Base-by-base conservation (phyloP, 2,888 invertebrate genomes). In the Drosophila siamana region DNA sequence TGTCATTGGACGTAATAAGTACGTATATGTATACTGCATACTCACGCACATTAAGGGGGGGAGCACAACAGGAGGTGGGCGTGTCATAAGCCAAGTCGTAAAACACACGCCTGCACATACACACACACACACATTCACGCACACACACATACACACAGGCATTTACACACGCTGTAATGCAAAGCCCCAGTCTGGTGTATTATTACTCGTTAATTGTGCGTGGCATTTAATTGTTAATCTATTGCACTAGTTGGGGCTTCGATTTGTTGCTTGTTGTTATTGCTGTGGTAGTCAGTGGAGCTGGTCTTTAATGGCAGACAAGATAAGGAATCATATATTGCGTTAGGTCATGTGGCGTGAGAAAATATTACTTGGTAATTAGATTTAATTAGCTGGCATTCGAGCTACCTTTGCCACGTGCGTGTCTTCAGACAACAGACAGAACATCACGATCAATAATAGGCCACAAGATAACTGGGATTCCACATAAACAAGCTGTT, bases 161-260 rank as follows among this genome's bases (percentile, higher is more conserved):
- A 24, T 36, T 36, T 13, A 7, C 36, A 15, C 22, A 50, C 26
- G 7, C 36, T 15, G 30, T 52, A 47, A 40, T 13, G 38, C 57
- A 65, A 66, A 48, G 22, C 56, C 50, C 33, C n/a, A 50, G 59
- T 33, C 55, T 43, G 52, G 46, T 62, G 48, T 66, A 75, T 86
- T 78, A 86, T 75, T 83, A 69, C 67, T 44, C 87, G 82, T 82
- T 85, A 84, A 84, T 84, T 85, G 87, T 68, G 79, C 74, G 69
- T 87, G 76, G 87, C 74, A 82, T 82, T 82, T 82, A 87, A 84
- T 87, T 87, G 82, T 74, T 74, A 87, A 87, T 82, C 82, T 79
- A 85, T 82, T 72, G 44, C 16, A 30, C 16, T 48, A 44, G 24
- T 22, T 40, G 36, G 13, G 22, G 7, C n/a, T 33, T 3, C 15